Base-by-base conservation (phyloP, 2,888 invertebrate species). In the Caenorhabditis sp. region DNA sequence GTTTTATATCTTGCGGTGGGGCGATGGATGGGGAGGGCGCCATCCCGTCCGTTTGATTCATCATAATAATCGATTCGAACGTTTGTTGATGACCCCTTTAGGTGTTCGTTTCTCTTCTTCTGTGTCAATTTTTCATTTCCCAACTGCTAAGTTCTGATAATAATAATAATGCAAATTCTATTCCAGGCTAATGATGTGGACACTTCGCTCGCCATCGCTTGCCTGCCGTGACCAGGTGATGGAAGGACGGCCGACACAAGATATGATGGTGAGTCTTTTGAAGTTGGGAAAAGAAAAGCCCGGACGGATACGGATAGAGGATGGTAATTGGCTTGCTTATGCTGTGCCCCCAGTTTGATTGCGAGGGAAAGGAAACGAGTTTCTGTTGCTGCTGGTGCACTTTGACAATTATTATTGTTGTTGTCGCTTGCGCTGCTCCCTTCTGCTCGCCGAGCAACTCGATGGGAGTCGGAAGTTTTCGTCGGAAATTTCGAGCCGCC, bases 171-270 rank as follows among this genome's bases (percentile, higher is more conserved):
- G 32, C 32, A 32, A 32, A 32, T 61, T 37, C 11, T 35, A 22
- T 87, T 86, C 40, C 85, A 90, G 90, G 64, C 87, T 87, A 40
- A 88, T 90, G 87, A 86, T 90, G 82, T 88, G 88, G 85, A 85
- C 89, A 15, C 82, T 90, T 56, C 86, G 88, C 35, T 85, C 88
- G 20, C 89, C 89, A 56, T 80, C 86, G 6, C 68, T 87, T 35
- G 82, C 88, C 8, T 85, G 82, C 55, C 82, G 72, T 53, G 90
- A 90, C 61, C 86, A 83, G 35, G 85, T 89, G n/a, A 84, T 90
- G 79, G 90, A 89, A 76, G 90, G 90, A 18, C 81, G 86, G 24
- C 90, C 90, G 20, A 88, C 89, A 5, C 90, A 90, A 80, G 90
- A 90, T 72, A 90, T 90, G 90, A 87, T 90, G 80, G 89, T 89